Evolutionary conservation across 2,113 vertebrate genomes (phyloP), one percentile per base, ranked within the genome.

Genomic region (Alaudala cheleensis): DNA sequence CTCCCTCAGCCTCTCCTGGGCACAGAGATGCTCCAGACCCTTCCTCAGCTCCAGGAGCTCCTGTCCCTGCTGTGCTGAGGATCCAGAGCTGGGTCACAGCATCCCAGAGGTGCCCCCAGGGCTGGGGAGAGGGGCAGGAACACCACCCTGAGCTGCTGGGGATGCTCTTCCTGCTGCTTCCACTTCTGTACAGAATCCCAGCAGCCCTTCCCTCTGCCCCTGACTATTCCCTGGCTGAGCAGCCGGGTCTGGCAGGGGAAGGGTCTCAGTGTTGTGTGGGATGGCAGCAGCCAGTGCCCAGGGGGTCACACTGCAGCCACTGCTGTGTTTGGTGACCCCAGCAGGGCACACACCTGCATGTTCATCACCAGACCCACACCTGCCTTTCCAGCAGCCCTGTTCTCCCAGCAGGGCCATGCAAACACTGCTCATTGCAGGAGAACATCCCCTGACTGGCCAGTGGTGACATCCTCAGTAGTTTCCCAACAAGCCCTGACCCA

Each of bases 251-350:
- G 12, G 25, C 3, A 51, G 25, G 34, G 90, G 73, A 66, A 49
- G 31, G 5, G 1, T 33, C 72, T 77, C 12, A 2, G 0, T 40
- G 39, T 6, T 44, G 37, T 19, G 33, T 70, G 62, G 10, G 33
- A 23, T 56, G 58, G 24, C 49, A 72, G 53, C 86, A 54, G 33
- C 57, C 14, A 31, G 44, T 29, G 62, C 62, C n/a, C 49, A 3
- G 5, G 45, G 10, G 70, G 44, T 29, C 24, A 1, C 39, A 1
- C 31, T 31, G 23, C 45, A 22, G 2, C 0, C 28, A 20, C 51
- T 9, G 37, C 62, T 22, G 6, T 9, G 7, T n/a, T 33, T 17
- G 45, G 71, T 31, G 69, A 73, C 12, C 60, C 60, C 54, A 4
- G 1, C 71, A 92, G 51, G 20, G 44, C 88, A 66, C 62, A 78